These are phyloP conservation scores for Mormyrus proboscirostris DNA, from an alignment of 2,797 vertebrate genomes.

Conservation along the genomic window DNA sequence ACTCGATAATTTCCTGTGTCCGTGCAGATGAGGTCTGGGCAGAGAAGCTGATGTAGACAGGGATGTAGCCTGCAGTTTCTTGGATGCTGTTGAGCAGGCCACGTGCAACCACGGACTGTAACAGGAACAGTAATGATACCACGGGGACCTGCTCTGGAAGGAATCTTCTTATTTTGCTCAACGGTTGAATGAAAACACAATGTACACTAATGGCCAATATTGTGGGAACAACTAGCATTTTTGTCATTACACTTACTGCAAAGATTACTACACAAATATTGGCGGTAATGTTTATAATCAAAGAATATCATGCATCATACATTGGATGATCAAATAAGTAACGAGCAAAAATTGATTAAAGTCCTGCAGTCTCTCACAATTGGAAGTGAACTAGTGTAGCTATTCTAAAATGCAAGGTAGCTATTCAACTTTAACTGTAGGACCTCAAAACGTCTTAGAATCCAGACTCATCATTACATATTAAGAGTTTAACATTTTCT, in stretches of 20 bases:
- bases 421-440: not conserved
- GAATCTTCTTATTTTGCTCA: not conserved
- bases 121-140: not conserved
- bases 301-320: not conserved
- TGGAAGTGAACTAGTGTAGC: not conserved
- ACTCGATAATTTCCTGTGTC: constrained; percentile 80
- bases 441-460: not conserved
- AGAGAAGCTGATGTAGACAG: constrained; percentile 77
- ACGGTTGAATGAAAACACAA: not conserved
- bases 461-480: not conserved
- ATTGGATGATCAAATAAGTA: not conserved
- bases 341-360: not conserved
- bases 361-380: not conserved
- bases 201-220: not conserved
- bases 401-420: not conserved
- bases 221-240: not conserved
- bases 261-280: not conserved
- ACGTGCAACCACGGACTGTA: constrained; percentile 71
- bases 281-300: not conserved
- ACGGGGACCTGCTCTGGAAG: not conserved
- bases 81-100: constrained; percentile 71
- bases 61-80: constrained; percentile 65
- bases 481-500: not conserved
- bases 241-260: not conserved
- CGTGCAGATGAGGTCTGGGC: constrained; percentile 73